Conservation (phyloP, 2,797 vertebrate species). For the Enteromius mattozi region DNA sequence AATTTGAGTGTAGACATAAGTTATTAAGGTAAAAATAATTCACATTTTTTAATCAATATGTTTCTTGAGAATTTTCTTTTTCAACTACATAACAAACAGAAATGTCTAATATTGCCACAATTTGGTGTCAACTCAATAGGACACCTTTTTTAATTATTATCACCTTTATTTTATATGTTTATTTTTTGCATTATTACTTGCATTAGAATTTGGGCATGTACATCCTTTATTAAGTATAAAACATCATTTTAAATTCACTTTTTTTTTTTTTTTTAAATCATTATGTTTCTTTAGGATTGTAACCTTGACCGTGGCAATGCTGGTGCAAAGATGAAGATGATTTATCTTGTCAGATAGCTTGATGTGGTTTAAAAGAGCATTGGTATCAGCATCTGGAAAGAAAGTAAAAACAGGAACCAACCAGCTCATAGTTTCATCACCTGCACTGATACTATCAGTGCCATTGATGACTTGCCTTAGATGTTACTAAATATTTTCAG, state of each 20-base stretch:
- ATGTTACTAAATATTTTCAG: not conserved
- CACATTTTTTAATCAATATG: not conserved
- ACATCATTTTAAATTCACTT: not conserved
- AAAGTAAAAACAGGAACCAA: not conserved
- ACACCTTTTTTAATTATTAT: no score
- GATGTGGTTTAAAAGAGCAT: not conserved
- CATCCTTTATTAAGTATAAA: not conserved
- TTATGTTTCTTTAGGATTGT: not conserved
- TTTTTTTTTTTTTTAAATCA: not conserved
- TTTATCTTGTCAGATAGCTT: not conserved
- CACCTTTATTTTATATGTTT: not conserved
- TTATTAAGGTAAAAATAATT: not conserved
- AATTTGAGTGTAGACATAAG: no score
- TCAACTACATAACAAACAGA: not conserved
- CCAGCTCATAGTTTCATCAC: not conserved
- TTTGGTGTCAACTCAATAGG: not conserved
- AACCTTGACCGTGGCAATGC: not conserved
- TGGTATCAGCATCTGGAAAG: not conserved
- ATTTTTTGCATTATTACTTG: not conserved
- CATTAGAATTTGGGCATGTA: not conserved
- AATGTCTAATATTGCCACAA: not conserved
- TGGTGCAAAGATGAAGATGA: not conserved
- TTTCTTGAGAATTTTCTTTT: not conserved
- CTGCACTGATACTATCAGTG: constrained; percentile 16
- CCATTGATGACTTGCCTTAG: constrained; percentile 10